phyloP scores from a whole-genome alignment of 2,888 invertebrate species.

The Deilephila elpenor region DNA sequence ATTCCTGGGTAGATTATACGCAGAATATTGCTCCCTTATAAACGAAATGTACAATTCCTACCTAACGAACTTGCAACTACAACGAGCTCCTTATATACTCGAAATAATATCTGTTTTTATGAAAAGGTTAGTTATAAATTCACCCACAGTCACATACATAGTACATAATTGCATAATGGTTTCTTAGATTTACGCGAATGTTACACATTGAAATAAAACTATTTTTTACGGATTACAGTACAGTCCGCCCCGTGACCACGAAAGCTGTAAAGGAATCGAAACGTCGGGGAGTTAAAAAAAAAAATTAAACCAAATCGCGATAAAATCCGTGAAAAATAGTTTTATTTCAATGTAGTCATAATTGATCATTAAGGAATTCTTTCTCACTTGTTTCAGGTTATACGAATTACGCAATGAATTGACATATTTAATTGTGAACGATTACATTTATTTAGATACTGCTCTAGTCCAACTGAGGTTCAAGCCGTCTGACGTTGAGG shows the following conservation, averaged over 20 bases:
- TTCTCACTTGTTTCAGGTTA: neutral
- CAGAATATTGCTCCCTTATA: neutral
- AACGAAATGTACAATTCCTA: conserved; percentile 2
- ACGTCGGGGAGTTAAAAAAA: too few species aligned
- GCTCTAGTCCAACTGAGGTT: neutral
- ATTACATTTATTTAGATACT: conserved; percentile 1
- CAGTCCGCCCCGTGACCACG: too few species aligned
- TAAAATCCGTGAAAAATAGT: too few species aligned
- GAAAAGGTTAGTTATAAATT: neutral
- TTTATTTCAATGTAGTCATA: too few species aligned
- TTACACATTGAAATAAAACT: too few species aligned
- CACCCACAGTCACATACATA: too few species aligned
- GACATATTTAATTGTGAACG: conserved; percentile 1
- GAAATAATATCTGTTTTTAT: neutral
- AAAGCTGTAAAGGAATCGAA: too few species aligned
- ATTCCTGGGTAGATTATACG: conserved; percentile 13
- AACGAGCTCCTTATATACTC: conserved; percentile 6
- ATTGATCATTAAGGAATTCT: neutral
- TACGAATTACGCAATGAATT: neutral
- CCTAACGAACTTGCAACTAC: neutral
- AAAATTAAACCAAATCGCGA: too few species aligned
- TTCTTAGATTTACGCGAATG: too few species aligned
- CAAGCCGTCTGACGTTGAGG: neutral
- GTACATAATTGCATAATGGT: too few species aligned
- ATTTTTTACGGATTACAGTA: too few species aligned